phyloP scores from a whole-genome alignment of 1,140 invertebrate genomes.

The Pectinophora gossypiella region DNA sequence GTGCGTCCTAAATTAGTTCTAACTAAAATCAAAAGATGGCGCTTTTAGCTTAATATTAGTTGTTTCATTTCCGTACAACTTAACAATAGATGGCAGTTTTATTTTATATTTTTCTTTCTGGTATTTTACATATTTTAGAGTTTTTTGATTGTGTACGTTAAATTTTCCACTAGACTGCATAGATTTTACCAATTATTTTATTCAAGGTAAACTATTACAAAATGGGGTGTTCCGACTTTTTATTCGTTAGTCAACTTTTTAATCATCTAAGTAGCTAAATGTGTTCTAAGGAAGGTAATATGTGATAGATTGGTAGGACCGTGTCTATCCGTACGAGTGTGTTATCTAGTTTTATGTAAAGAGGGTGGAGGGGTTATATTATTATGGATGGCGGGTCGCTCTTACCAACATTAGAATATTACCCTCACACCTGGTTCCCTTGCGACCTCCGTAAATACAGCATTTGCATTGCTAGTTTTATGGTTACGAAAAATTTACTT shows the following conservation, averaged over 20 bases:
- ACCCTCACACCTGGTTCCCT: constrained; percentile 44
- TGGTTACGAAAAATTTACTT: constrained; percentile 13
- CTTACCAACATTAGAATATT: constrained; percentile 62
- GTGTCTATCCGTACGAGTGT: not conserved
- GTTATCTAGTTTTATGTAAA: constrained; percentile 15
- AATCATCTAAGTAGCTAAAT: not conserved
- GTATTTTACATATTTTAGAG: too few relatives aligned
- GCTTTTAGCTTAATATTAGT: too few relatives aligned
- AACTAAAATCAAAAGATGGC: too few relatives aligned
- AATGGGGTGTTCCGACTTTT: too few relatives aligned
- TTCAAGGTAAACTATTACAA: too few relatives aligned
- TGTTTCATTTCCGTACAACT: too few relatives aligned
- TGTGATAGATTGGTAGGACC: not conserved
- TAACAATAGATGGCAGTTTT: too few relatives aligned
- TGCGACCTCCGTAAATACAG: constrained; percentile 40
- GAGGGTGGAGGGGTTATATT: constrained; percentile 41
- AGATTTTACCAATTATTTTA: too few relatives aligned
- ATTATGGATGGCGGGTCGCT: constrained; percentile 57
- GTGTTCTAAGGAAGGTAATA: not conserved
- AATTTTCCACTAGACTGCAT: too few relatives aligned
- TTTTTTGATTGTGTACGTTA: too few relatives aligned
- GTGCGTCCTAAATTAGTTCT: too few relatives aligned
- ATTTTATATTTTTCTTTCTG: too few relatives aligned
- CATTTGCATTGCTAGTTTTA: constrained; percentile 48
- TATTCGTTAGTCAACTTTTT: not conserved